Base-by-base conservation (phyloP, 2,797 vertebrate genomes). In the Enteromius mattozi region DNA sequence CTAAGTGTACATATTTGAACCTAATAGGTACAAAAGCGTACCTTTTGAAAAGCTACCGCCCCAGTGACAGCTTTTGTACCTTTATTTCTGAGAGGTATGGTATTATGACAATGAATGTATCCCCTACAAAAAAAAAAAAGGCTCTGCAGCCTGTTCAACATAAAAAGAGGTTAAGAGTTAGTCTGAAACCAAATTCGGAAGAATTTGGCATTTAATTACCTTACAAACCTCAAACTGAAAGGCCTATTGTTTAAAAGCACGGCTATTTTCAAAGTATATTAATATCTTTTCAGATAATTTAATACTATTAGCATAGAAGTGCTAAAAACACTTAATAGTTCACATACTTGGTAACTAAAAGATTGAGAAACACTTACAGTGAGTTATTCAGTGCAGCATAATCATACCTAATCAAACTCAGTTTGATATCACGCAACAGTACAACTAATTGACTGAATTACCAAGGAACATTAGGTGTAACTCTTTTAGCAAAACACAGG, bases 281-380 rank as follows among this genome's bases (percentile, higher is more conserved):
- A 56, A 59, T n/a, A 70, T 45, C 76, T 84, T 78, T 84, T 71
- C 82, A 78, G 82, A 79, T 65, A 47, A 79, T 84, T 84, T 79
- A 35, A 79, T 45, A 61, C 49, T 72, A 79, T 84, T 79, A 79
- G 66, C 54, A 24, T 16, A 49, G 49, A 77, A 47, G 68, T 47
- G 51, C 75, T 61, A 54, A 42, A 78, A 61, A 78, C 63, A 17
- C 61, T 69, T 78, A 65, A 69, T 54, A 30, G 82, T 33, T 83
- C 37, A 47, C 24, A 33, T 47, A 70, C 35, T 78, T 37, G 72
- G 61, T 56, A 77, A 83, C 72, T 66, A 51, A 66, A 45, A 65
- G 27, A 30, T 66, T 75, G n/a, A 42, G 45, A 76, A 82, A 76
- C 45, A 27, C 61, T 82, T 54, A 82, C n/a, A 82, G 33, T 0